These are phyloP conservation scores for Hippopotamus amphibius DNA, from an alignment of 2,113 vertebrate genomes.

Conservation along the genomic window DNA sequence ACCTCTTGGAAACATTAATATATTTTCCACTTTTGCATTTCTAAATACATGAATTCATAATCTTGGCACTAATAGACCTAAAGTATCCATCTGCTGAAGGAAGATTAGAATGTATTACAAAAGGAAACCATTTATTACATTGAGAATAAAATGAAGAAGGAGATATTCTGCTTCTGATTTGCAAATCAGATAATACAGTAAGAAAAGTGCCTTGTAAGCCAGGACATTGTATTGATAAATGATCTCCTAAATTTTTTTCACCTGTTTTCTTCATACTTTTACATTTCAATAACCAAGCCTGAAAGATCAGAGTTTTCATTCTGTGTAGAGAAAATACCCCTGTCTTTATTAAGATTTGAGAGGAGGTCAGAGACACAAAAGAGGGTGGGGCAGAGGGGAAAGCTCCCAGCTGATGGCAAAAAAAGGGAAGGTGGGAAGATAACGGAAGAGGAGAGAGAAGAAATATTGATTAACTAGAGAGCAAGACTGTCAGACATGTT, in stretches of 20 bases:
- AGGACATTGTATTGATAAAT: constrained; percentile 68
- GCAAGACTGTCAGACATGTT: background rate
- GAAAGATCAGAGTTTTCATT: background rate
- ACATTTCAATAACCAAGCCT: constrained; percentile 14
- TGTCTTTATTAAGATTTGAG: background rate
- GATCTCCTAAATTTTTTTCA: constrained; percentile 17
- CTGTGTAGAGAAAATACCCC: background rate
- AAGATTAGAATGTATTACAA: constrained; percentile 73
- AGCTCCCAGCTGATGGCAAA: background rate
- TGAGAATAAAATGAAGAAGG: constrained; percentile 56
- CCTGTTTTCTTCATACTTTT: constrained; percentile 31
- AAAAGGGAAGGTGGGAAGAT: background rate
- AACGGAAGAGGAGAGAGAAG: background rate
- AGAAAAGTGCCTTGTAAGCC: constrained; percentile 50
- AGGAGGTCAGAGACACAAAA: background rate
- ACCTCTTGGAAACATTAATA: background rate
- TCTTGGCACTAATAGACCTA: constrained; percentile 21
- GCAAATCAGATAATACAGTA: constrained; percentile 59
- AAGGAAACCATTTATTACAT: constrained; percentile 69
- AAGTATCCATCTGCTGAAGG: constrained; percentile 69
- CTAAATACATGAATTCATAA: constrained; percentile 60
- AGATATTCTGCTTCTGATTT: constrained; percentile 54
- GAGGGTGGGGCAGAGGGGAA: background rate
- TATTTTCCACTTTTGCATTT: constrained; percentile 54
- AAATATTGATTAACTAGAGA: background rate